Percentiles rank a stretch among this genome's conserved stretches.
phyloP scores from a whole-genome alignment of 2,113 vertebrate species.

The Pachypanchax playfairii region DNA sequence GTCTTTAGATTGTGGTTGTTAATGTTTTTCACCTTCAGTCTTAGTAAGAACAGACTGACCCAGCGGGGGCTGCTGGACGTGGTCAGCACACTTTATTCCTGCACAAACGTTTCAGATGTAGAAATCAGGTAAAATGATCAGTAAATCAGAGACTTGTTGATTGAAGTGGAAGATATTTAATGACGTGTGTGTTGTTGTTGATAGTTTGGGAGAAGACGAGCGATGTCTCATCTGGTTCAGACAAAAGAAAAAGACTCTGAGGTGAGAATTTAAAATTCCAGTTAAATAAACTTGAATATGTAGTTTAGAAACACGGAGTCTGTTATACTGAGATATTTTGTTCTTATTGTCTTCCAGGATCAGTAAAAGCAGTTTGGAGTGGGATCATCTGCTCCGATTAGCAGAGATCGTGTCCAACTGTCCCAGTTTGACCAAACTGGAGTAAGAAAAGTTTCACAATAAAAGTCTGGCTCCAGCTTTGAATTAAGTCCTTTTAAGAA shows the following conservation, averaged over 20 bases:
- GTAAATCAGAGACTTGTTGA: neutral
- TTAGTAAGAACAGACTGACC: conserved; percentile 78
- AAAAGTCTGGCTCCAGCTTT: neutral
- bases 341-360: conserved; percentile 73
- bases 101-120: conserved; percentile 66
- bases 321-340: too few species aligned
- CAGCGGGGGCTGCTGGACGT: conserved; percentile 72
- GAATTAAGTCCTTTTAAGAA: too few species aligned
- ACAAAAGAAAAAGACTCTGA: conserved; percentile 73
- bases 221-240: conserved; percentile 78
- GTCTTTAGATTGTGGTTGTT: neutral
- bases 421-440: conserved; percentile 70
- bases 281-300: neutral
- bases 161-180: too few species aligned
- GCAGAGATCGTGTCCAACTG: conserved; percentile 69
- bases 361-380: conserved; percentile 70
- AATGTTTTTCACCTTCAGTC: conserved; percentile 66
- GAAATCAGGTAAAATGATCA: conserved; percentile 77
- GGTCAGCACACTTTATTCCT: conserved; percentile 71
- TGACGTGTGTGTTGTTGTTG: conserved; percentile 14
- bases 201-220: conserved; percentile 79
- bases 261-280: conserved; percentile 70
- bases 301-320: neutral
- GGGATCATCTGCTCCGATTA: conserved; percentile 75
- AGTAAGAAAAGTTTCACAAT: conserved; percentile 76